These are phyloP conservation scores for Plutomurus gul DNA, from an alignment of 1,140 invertebrate species.

Conservation along the genomic window DNA sequence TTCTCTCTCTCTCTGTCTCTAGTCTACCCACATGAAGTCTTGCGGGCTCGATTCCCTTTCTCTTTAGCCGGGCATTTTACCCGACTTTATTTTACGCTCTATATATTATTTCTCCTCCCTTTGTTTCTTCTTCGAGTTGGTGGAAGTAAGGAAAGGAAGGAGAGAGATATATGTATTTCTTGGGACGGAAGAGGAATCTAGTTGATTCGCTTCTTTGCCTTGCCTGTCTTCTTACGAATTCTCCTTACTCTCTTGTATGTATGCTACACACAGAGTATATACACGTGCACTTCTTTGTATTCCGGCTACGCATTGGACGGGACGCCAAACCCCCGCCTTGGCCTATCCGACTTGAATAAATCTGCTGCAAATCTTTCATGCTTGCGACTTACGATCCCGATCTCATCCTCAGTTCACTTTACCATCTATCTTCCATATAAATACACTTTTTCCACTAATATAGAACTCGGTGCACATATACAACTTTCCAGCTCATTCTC, in stretches of 20 bases:
- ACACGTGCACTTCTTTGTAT: conserved; percentile 35
- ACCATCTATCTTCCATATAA: conserved; percentile 3
- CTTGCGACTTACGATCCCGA: conserved; percentile 37
- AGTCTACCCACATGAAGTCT: not conserved
- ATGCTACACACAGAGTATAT: not conserved
- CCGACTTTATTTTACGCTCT: conserved; percentile 42
- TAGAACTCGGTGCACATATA: not conserved
- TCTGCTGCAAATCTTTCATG: conserved; percentile 49
- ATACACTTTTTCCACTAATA: not conserved
- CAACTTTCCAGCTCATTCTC: not conserved
- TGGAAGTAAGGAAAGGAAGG: conserved; percentile 1
- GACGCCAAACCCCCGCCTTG: conserved; percentile 30
- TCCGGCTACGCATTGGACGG: conserved; percentile 30
- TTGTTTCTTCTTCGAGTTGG: not conserved
- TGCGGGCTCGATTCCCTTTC: not conserved
- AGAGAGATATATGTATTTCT: conserved; percentile 28
- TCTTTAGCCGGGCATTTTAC: conserved; percentile 22
- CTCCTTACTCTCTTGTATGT: not conserved
- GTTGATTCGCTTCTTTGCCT: not conserved
- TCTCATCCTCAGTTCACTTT: conserved; percentile 31
- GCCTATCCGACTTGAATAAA: conserved; percentile 48
- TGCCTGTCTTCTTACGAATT: not conserved
- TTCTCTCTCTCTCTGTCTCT: too few relatives aligned
- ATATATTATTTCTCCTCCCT: conserved; percentile 37
- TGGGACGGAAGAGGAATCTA: not conserved